Conservation (phyloP, 2,888 invertebrate genomes). For the Kryphioiulus occultus region DNA sequence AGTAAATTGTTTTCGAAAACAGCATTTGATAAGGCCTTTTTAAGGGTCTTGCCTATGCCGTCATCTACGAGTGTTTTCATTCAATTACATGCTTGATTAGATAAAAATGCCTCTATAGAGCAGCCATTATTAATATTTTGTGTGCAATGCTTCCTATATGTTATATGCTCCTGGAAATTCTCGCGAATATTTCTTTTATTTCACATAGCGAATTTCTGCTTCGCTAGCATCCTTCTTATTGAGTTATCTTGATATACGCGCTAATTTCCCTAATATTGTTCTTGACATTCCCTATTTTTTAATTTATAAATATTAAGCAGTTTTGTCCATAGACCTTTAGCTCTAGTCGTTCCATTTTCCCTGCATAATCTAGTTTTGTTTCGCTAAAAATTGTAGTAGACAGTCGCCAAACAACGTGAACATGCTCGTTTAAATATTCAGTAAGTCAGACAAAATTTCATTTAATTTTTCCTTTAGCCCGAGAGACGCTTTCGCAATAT, state of each 20-base stretch:
- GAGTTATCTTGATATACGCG: not conserved
- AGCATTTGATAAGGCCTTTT: too few species aligned
- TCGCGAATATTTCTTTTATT: too few species aligned
- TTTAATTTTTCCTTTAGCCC: not conserved
- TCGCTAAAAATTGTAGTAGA: not conserved
- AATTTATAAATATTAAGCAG: conserved; percentile 13
- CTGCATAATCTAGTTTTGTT: not conserved
- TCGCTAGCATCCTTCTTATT: not conserved
- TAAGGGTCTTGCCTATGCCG: too few species aligned
- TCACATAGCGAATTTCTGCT: too few species aligned
- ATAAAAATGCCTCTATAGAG: too few species aligned
- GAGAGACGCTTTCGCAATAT: not conserved
- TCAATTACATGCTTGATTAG: too few species aligned
- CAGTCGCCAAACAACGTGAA: not conserved
- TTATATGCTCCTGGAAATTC: too few species aligned
- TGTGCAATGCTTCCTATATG: too few species aligned
- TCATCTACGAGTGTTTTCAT: too few species aligned
- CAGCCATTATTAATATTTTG: too few species aligned
- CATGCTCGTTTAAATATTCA: not conserved
- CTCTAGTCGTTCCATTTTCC: not conserved
- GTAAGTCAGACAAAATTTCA: not conserved
- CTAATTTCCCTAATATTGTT: not conserved
- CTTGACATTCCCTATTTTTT: conserved; percentile 5
- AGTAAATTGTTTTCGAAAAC: too few species aligned
- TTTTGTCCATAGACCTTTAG: not conserved